Conservation (phyloP, 2,888 invertebrate genomes). For the Melipona bicolor region DNA sequence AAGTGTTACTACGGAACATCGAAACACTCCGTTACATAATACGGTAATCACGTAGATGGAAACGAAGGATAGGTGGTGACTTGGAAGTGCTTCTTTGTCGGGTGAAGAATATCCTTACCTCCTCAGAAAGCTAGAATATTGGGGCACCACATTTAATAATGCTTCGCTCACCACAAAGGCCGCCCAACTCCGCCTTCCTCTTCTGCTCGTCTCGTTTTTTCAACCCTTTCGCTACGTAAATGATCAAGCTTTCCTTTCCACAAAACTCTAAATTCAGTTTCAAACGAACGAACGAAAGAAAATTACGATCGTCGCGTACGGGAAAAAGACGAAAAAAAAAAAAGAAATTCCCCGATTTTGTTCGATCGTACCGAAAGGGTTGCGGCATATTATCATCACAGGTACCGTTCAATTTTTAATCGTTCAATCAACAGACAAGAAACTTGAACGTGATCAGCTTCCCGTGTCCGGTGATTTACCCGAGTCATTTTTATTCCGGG, state of each 20-base stretch:
- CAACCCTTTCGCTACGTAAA: conserved; percentile 36
- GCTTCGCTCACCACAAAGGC: conserved; percentile 74
- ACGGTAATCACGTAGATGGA: conserved; percentile 76
- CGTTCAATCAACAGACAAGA: conserved; percentile 8
- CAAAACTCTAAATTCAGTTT: too few relatives aligned
- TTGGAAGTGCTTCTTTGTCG: conserved; percentile 82
- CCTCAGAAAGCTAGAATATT: conserved; percentile 84
- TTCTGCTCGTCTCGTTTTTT: conserved; percentile 2
- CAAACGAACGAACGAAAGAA: not conserved
- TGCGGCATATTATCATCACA: not conserved
- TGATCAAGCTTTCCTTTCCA: too few relatives aligned
- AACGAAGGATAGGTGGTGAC: conserved; percentile 78
- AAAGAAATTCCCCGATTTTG: not conserved
- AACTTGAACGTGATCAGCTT: conserved; percentile 43
- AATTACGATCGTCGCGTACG: not conserved
- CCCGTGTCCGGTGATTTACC: conserved; percentile 4
- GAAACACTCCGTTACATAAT: conserved; percentile 79
- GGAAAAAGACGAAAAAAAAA: too few relatives aligned
- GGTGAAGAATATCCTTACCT: conserved; percentile 84
- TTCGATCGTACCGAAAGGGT: conserved; percentile 25
- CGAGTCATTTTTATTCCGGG: conserved; percentile 9
- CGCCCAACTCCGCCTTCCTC: conserved; percentile 59
- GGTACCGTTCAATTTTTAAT: not conserved
- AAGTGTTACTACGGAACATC: conserved; percentile 76
- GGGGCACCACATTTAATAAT: conserved; percentile 83